Base-by-base conservation (phyloP, 2,888 invertebrate genomes). In the Mamestra brassicae region DNA sequence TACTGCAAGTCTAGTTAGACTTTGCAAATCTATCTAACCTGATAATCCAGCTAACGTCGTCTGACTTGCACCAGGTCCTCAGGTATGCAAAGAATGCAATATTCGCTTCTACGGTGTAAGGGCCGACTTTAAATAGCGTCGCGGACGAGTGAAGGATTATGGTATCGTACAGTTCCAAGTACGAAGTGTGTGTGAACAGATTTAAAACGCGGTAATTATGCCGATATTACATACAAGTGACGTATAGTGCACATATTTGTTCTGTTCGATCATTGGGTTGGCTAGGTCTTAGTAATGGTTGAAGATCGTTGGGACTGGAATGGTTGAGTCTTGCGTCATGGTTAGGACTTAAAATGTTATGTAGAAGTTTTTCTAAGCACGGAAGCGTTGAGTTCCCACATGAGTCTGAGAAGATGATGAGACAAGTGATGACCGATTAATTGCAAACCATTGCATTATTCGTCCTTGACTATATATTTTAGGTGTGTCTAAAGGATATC, bases 81-180 rank as follows among this genome's bases (percentile, higher is more conserved):
- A 85, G 91, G 93, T 91, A 95, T 94, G 92, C 87, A 38, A 88
- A 90, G 96, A 95, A 96, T 93, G 95, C 95, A 93, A 95, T 95
- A 95, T 94, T 94, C 93, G 92, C 95, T 94, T 95, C 92, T 94
- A 93, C 92, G 93, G 95, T 92, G 94, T 94, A 95, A 94, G 93
- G 89, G 90, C 90, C 92, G 93, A 91, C 92, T 94, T 92, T 92
- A 94, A 95, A 95, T 93, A 95, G 94, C 94, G 88, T 89, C 89
- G 92, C 90, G 92, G 90, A 90, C 92, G 92, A 91, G 91, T 94
- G 94, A 94, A 89, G 92, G 94, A 94, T 93, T 92, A 92, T 93
- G 90, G 91, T 90, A 91, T 87, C 92, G 90, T 89, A 88, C 91
- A 89, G 93, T 93, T 74, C 83, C 85, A 85, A 79, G 86, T 86